Evolutionary conservation across 2,888 invertebrate genomes (phyloP), one percentile per base, ranked within the genome.

Genomic region (Agrochola litura): DNA sequence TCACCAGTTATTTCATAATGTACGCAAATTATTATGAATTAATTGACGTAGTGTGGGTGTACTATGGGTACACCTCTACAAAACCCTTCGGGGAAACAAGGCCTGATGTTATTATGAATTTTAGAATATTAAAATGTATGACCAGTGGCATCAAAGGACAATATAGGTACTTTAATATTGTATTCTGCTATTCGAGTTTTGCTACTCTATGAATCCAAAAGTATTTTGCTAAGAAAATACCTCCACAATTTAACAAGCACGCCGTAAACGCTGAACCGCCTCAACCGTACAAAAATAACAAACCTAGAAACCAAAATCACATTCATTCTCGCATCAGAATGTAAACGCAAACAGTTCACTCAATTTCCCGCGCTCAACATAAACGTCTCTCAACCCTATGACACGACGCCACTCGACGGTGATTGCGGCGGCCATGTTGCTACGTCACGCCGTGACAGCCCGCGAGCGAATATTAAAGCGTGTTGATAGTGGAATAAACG

Each of bases 381-480:
- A 81, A 83, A 81, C 77, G 86, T 77, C 82, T 77, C 83, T 84
- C 84, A 87, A 43, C 79, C 76, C 79, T 87, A 76, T 80, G 87
- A 88, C 82, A 76, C 75, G 80, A 66, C 85, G 81, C 72, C 83
- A 86, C 88, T 89, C 86, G 85, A 74, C 86, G 79, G 84, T 88
- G 90, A 90, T 90, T 89, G 89, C 88, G 85, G 89, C 88, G 80
- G 90, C 91, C 91, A 90, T 92, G 89, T 90, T 89, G 91, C 90
- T 89, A 92, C 91, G 92, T 92, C 91, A 91, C 91, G 84, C 79
- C 78, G 79, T 85, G 88, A 85, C 88, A 88, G 85, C 85, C 76
- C 84, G 84, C 88, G 75, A 82, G 83, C 86, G 86, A 77, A 86
- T 90, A 89, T 89, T 90, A 88, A 86, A 88, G 84, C 78, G 79